Evolutionary conservation across 1,140 invertebrate species (phyloP).

Genomic region (Drosophila ficusphila): DNA sequence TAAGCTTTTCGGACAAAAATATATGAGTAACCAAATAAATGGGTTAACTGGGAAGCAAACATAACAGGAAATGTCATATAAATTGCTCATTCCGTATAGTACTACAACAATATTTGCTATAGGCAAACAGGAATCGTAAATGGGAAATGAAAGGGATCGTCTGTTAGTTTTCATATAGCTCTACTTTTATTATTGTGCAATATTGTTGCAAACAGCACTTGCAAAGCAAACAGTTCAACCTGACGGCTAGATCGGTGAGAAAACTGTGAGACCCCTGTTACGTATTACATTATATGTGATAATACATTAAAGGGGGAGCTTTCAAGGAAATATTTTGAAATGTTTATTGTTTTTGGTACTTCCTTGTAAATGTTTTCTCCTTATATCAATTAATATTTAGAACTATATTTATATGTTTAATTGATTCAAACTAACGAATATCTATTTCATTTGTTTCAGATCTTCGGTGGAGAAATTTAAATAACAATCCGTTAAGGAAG

Average conservation of each 20-base stretch:
- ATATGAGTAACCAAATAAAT: constrained; percentile 11
- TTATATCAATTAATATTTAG: not conserved
- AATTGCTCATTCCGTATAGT: constrained; percentile 25
- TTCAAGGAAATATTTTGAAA: not conserved
- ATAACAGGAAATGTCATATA: constrained; percentile 53
- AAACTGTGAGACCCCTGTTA: no score
- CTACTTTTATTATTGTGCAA: constrained; percentile 4
- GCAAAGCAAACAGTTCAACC: constrained; percentile 11
- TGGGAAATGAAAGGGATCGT: constrained; percentile 13
- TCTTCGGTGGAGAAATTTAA: not conserved
- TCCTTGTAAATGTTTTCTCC: not conserved
- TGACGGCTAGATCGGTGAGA: constrained; percentile 2
- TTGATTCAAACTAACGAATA: not conserved
- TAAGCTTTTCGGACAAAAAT: not conserved
- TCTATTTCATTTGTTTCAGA: not conserved
- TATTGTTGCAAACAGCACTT: constrained; percentile 16
- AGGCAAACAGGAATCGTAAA: constrained; percentile 1
- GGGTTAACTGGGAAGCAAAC: constrained; percentile 6
- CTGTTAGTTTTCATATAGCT: constrained; percentile 5
- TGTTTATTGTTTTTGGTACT: not conserved
- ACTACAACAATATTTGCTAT: constrained; percentile 11
- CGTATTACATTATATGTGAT: not conserved
- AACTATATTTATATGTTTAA: not conserved
- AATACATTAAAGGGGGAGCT: constrained; percentile 6
- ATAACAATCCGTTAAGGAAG: not conserved